Evolutionary conservation across 2,113 vertebrate genomes (phyloP).

Genomic region (Diphyllodes magnificus): DNA sequence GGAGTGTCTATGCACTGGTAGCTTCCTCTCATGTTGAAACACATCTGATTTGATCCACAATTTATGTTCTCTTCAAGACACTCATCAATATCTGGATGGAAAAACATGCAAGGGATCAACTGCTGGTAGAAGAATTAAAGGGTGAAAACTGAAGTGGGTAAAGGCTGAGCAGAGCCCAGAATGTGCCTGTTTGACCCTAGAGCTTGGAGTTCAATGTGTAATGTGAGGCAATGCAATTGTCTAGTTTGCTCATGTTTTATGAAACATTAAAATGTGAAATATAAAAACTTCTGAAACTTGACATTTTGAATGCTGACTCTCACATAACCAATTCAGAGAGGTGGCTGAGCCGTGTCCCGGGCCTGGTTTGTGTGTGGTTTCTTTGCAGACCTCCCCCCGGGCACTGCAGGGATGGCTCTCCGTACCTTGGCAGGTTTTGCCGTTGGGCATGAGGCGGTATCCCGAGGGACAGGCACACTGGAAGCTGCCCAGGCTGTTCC

Average conservation of each 20-base stretch:
- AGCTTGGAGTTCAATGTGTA: neutral
- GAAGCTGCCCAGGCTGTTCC: slow-evolving; percentile 89
- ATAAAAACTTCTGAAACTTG: neutral
- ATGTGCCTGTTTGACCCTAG: neutral
- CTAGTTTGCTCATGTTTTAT: neutral
- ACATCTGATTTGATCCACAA: slow-evolving; percentile 90
- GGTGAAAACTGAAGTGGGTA: neutral
- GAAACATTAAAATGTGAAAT: neutral
- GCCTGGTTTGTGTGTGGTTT: neutral
- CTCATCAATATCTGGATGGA: slow-evolving; percentile 85
- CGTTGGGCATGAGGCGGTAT: slow-evolving; percentile 87
- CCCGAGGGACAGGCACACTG: slow-evolving; percentile 87
- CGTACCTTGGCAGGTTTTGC: slow-evolving; percentile 93
- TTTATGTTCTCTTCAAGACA: slow-evolving; percentile 87
- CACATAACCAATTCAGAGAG: neutral
- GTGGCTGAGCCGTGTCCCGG: rapidly evolving
- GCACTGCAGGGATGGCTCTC: neutral
- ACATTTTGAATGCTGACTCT: neutral
- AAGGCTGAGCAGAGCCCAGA: neutral
- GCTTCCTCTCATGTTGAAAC: slow-evolving; percentile 95
- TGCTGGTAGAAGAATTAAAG: neutral
- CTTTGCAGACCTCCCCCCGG: neutral
- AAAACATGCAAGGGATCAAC: neutral
- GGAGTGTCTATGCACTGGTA: slow-evolving; percentile 94
- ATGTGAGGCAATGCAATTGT: neutral